phyloP scores from a whole-genome alignment of 2,113 vertebrate genomes.

The Hippopotamus amphibius region DNA sequence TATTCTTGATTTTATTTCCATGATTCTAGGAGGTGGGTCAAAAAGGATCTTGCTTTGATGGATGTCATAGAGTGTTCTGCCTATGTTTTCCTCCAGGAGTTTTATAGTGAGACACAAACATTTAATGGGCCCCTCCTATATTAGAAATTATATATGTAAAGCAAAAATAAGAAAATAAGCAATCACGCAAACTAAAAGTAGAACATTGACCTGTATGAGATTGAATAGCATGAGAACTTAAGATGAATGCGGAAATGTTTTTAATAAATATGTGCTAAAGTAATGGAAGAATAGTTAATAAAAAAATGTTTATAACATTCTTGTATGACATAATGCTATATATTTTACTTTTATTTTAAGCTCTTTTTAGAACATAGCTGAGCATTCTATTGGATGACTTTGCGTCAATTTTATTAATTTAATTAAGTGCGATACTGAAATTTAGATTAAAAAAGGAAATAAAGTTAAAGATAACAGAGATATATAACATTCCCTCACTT shows the following conservation, averaged over 20 bases:
- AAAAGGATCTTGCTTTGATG: too few relatives aligned
- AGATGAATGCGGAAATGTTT: constrained; percentile 29
- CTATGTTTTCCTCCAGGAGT: too few relatives aligned
- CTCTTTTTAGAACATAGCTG: not conserved
- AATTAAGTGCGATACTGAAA: not conserved
- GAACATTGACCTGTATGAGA: not conserved
- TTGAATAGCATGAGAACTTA: not conserved
- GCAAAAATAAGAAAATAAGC: constrained; percentile 9
- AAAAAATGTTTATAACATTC: constrained; percentile 34
- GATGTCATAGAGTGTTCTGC: too few relatives aligned
- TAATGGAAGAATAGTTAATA: not conserved
- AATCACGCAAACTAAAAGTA: not conserved
- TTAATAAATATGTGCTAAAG: constrained; percentile 32
- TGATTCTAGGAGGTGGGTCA: too few relatives aligned
- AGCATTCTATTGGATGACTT: not conserved
- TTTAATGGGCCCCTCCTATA: not conserved
- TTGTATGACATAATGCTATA: not conserved
- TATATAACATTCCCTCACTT: not conserved
- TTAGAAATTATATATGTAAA: constrained; percentile 3
- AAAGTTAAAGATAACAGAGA: constrained; percentile 35
- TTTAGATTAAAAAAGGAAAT: constrained; percentile 31
- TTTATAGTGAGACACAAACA: not conserved
- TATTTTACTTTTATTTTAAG: constrained; percentile 22
- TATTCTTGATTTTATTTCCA: too few relatives aligned
- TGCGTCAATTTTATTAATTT: constrained; percentile 35